Evolutionary conservation across 2,888 invertebrate species (phyloP), one percentile per base, ranked within the genome.

Genomic region (Onthophagus sagittarius): DNA sequence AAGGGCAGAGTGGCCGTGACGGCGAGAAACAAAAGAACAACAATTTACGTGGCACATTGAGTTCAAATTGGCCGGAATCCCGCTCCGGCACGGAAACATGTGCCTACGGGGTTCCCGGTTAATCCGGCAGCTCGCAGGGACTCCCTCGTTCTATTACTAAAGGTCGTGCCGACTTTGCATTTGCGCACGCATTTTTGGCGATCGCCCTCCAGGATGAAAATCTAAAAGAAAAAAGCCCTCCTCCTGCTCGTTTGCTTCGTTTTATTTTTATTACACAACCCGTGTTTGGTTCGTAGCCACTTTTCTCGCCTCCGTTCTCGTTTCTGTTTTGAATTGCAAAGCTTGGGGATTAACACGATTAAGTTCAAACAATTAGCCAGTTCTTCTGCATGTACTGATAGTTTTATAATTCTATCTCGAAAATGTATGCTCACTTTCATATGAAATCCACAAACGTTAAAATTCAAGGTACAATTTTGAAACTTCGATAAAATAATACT

Each of bases 41-140:
- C 78, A 78, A 78, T 78, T 78, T 78, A 75, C 73, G 75, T 72
- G 70, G 75, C 75, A 77, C 77, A 78, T 77, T 76, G 77, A 78
- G 77, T 77, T 77, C 76, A 78, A 78, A 78, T 78, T 78, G 78
- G 76, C 76, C 73, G 78, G 78, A 78, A 78, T 77, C 53, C 71
- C 15, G 67, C 65, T 11, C 67, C 63, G 32, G 70, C 64, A 64
- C 33, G 39, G 15, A 73, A 76, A 74, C 75, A 76, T 76, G 73
- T 73, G 75, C 75, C 67, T 67, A 67, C 31, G 31, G 23, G 67
- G 67, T 23, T 67, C 32, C 67, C 5, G 67, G 67, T 23, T 67
- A 67, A 67, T 67, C 67, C 67, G 23, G 67, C 23, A 23, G 31
- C 23, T 23, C 23, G 15, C 23, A 15, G 23, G 31, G 67, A 23